Evolutionary conservation across 1,140 invertebrate genomes (phyloP).

Genomic region (Zophobas morio): DNA sequence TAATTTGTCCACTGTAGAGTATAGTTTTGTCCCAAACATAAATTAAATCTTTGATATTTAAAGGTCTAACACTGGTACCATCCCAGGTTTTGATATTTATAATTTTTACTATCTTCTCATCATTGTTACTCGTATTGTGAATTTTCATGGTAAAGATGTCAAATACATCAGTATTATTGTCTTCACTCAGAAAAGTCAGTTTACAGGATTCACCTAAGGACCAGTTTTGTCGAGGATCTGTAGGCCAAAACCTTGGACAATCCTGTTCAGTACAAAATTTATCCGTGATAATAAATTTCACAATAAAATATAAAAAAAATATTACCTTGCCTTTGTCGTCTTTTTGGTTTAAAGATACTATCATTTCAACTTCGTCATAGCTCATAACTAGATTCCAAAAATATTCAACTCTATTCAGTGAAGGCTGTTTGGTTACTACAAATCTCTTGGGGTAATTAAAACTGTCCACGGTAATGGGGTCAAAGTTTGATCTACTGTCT

Average conservation of each 20-base stretch:
- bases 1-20: background rate
- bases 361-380: conserved; percentile 69
- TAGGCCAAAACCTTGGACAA: background rate
- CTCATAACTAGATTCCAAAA: conserved; percentile 78
- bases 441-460: conserved; percentile 66
- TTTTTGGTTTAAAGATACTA: conserved; percentile 70
- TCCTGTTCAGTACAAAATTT: background rate
- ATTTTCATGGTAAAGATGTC: background rate
- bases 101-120: conserved; percentile 3
- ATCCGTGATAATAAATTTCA: background rate
- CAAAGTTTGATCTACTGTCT: conserved; percentile 69
- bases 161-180: background rate
- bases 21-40: background rate
- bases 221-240: no score
- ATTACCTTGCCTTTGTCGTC: conserved; percentile 55
- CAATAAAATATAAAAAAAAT: background rate
- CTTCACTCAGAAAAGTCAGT: background rate
- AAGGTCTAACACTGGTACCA: background rate
- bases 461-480: conserved; percentile 77
- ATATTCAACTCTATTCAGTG: conserved; percentile 69
- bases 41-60: conserved; percentile 1
- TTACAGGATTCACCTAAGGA: no score
- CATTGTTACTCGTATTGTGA: background rate
- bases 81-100: conserved; percentile 15
- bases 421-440: conserved; percentile 70